These are phyloP conservation scores for Macquaria australasica DNA, from an alignment of 2,113 vertebrate species.

Conservation along the genomic window DNA sequence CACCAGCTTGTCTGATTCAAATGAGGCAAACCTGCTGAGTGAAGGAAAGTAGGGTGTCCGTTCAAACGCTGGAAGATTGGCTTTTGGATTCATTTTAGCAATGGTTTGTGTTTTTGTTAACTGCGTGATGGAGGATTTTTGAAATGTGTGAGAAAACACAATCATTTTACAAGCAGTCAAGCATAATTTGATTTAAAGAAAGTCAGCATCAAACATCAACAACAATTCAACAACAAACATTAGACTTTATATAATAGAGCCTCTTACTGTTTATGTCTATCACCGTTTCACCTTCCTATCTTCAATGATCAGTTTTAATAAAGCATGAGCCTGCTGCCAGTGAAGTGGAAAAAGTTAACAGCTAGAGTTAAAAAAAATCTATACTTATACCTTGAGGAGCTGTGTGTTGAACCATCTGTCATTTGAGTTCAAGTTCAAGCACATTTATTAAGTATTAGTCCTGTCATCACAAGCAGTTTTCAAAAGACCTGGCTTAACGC, in stretches of 20 bases:
- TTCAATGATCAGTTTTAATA: slow-evolving; percentile 30
- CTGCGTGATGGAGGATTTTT: not conserved
- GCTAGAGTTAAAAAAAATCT: not conserved
- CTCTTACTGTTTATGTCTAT: slow-evolving; percentile 8
- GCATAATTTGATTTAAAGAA: not conserved
- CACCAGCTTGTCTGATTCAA: slow-evolving; percentile 27
- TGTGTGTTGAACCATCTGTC: slow-evolving; percentile 11
- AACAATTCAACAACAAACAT: slow-evolving; percentile 2
- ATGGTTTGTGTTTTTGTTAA: slow-evolving; percentile 7
- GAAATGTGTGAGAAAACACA: not conserved
- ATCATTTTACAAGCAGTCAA: not conserved
- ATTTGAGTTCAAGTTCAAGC: slow-evolving; percentile 39
- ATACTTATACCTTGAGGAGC: slow-evolving; percentile 4
- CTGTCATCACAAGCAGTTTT: slow-evolving; percentile 18
- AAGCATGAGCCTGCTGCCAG: slow-evolving; percentile 15
- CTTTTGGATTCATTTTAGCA: slow-evolving; percentile 7
- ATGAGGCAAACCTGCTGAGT: slow-evolving; percentile 49
- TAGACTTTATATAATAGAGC: not conserved
- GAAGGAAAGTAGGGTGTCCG: slow-evolving; percentile 19
- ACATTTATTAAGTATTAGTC: slow-evolving; percentile 19
- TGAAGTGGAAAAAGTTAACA: slow-evolving; percentile 26
- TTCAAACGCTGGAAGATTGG: slow-evolving; percentile 13
- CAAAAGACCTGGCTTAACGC: not conserved
- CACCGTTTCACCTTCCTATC: slow-evolving; percentile 15
- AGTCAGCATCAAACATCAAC: not conserved